These are phyloP conservation scores for Lasioglossum marginatum DNA, from an alignment of 2,888 invertebrate genomes.

Conservation along the genomic window DNA sequence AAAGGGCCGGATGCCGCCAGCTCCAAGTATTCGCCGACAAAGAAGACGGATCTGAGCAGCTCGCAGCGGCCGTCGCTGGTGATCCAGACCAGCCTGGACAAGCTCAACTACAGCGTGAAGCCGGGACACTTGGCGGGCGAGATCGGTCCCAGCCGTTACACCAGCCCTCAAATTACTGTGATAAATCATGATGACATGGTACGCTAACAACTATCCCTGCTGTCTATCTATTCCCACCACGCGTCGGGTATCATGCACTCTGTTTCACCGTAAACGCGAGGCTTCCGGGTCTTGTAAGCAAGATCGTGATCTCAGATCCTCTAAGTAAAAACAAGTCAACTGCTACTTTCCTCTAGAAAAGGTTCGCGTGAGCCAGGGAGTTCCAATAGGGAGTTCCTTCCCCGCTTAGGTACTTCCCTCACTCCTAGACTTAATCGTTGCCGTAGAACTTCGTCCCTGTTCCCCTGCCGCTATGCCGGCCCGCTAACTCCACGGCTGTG, in stretches of 20 bases:
- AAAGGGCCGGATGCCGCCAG: conserved; percentile 84
- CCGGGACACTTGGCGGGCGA: conserved; percentile 85
- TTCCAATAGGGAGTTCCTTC: too few species aligned
- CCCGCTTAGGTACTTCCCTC: too few species aligned
- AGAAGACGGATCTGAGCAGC: conserved; percentile 84
- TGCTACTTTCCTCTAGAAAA: background rate
- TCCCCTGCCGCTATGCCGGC: too few species aligned
- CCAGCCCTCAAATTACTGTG: conserved; percentile 95
- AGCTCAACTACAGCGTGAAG: conserved; percentile 84
- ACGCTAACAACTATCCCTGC: conserved; percentile 62
- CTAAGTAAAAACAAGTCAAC: background rate
- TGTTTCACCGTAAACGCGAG: background rate
- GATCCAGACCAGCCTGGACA: conserved; percentile 91
- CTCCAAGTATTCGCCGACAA: conserved; percentile 86
- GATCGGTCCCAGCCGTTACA: conserved; percentile 84
- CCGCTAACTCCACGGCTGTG: too few species aligned
- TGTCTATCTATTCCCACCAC: conserved; percentile 1
- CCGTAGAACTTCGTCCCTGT: too few species aligned
- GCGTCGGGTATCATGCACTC: conserved; percentile 7
- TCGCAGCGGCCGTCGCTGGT: conserved; percentile 89
- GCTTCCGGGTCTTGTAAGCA: background rate
- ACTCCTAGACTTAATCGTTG: too few species aligned
- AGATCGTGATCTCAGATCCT: background rate
- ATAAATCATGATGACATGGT: conserved; percentile 95
- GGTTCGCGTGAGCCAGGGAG: background rate